A percentile compares a stretch with the other conserved stretches of the same genome.
These are phyloP conservation scores for Hirundo rustica DNA, from an alignment of 2,797 vertebrate genomes.

Conservation along the genomic window DNA sequence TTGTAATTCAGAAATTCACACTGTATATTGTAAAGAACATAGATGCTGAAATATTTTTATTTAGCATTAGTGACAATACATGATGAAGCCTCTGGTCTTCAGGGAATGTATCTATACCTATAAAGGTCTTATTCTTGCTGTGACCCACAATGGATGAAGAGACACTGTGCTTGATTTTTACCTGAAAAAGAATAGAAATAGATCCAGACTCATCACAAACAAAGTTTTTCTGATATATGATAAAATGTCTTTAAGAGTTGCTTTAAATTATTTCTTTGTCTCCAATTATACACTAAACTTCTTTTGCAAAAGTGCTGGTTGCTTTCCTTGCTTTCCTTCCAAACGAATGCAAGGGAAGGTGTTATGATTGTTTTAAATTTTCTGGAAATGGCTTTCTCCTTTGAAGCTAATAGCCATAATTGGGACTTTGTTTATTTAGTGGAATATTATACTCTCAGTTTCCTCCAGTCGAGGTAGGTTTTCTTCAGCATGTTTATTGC, in stretches of 20 bases:
- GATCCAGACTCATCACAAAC: not conserved
- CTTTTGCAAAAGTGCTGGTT: not conserved
- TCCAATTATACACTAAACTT: not conserved
- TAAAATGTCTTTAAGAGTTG: not conserved
- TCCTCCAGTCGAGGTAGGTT: not conserved
- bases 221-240: not conserved
- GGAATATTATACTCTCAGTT: not conserved
- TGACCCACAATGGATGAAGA: not conserved
- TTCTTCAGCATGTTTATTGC: not conserved
- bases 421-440: slow-evolving; percentile 10
- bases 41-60: not conserved
- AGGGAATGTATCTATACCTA: not conserved
- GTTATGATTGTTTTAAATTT: not conserved
- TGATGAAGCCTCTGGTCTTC: not conserved
- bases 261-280: not conserved
- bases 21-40: not conserved
- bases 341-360: not conserved
- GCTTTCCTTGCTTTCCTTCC: not conserved
- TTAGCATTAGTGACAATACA: not conserved
- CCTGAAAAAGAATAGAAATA: not conserved
- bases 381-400: slow-evolving; percentile 17
- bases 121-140: not conserved
- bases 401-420: slow-evolving; percentile 13
- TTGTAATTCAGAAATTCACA: not conserved
- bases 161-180: not conserved